Evolutionary conservation across 2,113 vertebrate species (phyloP).

Genomic region (Ploceus nigricollis): DNA sequence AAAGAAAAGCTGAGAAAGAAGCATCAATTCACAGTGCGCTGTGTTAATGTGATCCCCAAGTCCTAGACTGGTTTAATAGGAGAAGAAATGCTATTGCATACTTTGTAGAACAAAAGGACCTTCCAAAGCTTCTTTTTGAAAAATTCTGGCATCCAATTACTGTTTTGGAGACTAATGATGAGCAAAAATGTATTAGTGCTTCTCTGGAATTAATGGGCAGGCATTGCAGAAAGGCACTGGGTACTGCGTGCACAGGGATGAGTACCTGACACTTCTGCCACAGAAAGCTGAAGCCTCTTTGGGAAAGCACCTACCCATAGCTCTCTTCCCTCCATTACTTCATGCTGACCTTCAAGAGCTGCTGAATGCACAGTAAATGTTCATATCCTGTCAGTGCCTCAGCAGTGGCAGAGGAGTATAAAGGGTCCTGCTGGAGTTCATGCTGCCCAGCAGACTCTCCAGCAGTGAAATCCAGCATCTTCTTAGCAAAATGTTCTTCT

Average conservation of each 20-base stretch:
- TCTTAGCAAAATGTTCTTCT: background rate
- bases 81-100: background rate
- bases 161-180: background rate
- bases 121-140: background rate
- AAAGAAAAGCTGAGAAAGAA: background rate
- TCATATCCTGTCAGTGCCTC: background rate
- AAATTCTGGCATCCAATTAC: background rate
- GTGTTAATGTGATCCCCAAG: background rate
- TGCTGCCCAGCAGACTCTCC: background rate
- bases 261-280: background rate
- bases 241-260: accelerated
- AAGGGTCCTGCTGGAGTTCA: background rate
- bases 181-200: background rate
- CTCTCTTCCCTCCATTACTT: background rate
- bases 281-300: background rate
- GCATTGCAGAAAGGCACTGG: background rate
- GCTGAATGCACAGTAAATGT: background rate
- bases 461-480: background rate
- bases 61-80: background rate
- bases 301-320: background rate
- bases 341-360: background rate
- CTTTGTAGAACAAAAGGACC: background rate
- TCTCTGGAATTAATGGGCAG: accelerated
- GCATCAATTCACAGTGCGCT: accelerated
- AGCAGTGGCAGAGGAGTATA: background rate